Conservation (phyloP, 2,797 vertebrate genomes). For the Antrozous pallidus region DNA sequence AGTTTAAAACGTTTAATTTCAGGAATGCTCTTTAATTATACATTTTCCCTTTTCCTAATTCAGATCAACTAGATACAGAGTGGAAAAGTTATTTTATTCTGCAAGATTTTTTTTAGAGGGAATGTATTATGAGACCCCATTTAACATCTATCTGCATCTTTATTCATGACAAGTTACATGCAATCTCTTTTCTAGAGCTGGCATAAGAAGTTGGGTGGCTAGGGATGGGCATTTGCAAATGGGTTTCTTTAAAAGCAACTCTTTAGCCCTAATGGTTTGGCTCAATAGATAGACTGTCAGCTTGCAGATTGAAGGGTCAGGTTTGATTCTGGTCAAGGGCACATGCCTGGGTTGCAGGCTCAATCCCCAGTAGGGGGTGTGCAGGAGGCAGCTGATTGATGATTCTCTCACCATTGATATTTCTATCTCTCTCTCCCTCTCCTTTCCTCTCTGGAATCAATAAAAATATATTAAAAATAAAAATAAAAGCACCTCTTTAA, state of each 20-base stretch:
- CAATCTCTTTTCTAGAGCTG: not conserved
- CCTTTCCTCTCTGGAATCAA: no score
- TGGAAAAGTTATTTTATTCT: not conserved
- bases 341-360: no score
- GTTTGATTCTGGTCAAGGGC: no score
- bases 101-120: not conserved
- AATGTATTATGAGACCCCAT: not conserved
- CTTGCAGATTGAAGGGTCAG: no score
- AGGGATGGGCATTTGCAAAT: not conserved
- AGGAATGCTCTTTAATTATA: not conserved
- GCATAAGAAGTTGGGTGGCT: not conserved
- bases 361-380: no score
- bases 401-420: no score
- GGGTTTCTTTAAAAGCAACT: not conserved
- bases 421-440: no score
- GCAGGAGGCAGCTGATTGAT: no score
- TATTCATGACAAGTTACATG: not conserved
- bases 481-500: not conserved
- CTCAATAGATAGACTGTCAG: no score
- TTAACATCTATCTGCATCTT: not conserved
- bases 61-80: not conserved
- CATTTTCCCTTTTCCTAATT: not conserved
- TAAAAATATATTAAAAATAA: no score
- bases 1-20: slow-evolving; percentile 32
- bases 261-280: not conserved